Percentiles rank a stretch among this genome's conserved stretches.
Evolutionary conservation across 2,888 invertebrate species (phyloP).

Genomic region (Polietes domitor): DNA sequence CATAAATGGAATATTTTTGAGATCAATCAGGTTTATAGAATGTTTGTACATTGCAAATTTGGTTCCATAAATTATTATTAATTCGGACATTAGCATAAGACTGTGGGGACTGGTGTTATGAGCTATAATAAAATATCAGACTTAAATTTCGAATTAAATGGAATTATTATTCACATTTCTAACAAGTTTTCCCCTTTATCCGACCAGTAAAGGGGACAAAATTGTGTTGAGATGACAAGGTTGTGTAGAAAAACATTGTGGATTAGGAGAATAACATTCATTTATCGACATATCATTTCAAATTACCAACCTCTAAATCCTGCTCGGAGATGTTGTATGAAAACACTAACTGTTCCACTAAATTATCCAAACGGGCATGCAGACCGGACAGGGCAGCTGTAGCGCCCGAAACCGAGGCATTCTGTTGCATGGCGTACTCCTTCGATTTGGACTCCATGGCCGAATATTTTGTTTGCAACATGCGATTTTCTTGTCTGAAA

Average conservation of each 20-base stretch:
- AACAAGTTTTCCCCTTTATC: too few relatives aligned
- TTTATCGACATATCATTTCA: neutral
- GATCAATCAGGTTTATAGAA: too few relatives aligned
- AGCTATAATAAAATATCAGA: too few relatives aligned
- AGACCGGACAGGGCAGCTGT: conserved; percentile 87
- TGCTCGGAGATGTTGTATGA: conserved; percentile 89
- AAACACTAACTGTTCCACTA: conserved; percentile 87
- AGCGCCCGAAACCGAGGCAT: conserved; percentile 86
- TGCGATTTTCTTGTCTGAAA: conserved; percentile 85
- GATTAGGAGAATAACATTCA: neutral
- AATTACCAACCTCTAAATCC: conserved; percentile 85
- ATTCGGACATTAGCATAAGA: too few relatives aligned
- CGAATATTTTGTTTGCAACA: conserved; percentile 85
- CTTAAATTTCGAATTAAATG: too few relatives aligned
- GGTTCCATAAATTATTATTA: too few relatives aligned
- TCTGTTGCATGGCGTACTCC: conserved; percentile 86
- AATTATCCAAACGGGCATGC: conserved; percentile 85
- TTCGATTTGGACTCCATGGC: conserved; percentile 85
- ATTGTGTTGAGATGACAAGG: too few relatives aligned
- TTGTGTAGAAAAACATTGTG: neutral
- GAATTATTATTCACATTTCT: too few relatives aligned
- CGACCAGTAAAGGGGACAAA: too few relatives aligned
- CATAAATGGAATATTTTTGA: too few relatives aligned
- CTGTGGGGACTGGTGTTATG: too few relatives aligned
- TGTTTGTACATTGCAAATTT: too few relatives aligned